Base-by-base conservation (phyloP, 2,797 vertebrate genomes). In the Ispidina picta region DNA sequence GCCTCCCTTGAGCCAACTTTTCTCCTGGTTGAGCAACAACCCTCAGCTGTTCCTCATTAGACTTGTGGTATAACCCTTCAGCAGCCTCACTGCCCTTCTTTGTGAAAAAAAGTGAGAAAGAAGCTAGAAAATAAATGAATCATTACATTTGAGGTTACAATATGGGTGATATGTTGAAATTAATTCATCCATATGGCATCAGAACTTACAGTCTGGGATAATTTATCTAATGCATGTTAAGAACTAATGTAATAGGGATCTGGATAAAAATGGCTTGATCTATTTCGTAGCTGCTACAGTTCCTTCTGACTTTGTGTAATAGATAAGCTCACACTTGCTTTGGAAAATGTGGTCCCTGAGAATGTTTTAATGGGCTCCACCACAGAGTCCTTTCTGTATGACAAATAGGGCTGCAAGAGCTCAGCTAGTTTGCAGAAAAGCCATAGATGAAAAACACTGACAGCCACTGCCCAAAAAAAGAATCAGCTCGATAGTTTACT, bases 361-460 rank as follows among this genome's bases (percentile, higher is more conserved):
- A 86, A 68, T 68, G 71, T 90, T 92, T 83, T 76, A 84, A 74
- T 29, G 2, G 83, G 49, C 21, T 86, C 41, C 58, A 79, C 33
- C 72, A 81, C 19, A 11, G 33, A 75, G 58, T 56, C 69, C 46
- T 64, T 81, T 83, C 68, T 51, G 0, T 23, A 41, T 68, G 86
- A 92, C 8, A 7, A 82, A 93, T 68, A 49, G 51, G 84, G 73
- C 71, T 81, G 63, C 79, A 72, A 76, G 81, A 76, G 52, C 71
- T 86, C 52, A 54, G 33, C 49, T 82, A 60, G 54, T 81, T 51
- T 29, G 64, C 60, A 78, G 78, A 64, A 58, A 92, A 84, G 51
- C 18, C 69, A 43, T 22, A 48, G 75, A 90, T 78, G 69, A 91
- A 89, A 94, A 96, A 91, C 71, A 73, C 37, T 41, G 93, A 93